Evolutionary conservation across 2,888 invertebrate species (phyloP).

Genomic region (Pristionchus maxplancki): DNA sequence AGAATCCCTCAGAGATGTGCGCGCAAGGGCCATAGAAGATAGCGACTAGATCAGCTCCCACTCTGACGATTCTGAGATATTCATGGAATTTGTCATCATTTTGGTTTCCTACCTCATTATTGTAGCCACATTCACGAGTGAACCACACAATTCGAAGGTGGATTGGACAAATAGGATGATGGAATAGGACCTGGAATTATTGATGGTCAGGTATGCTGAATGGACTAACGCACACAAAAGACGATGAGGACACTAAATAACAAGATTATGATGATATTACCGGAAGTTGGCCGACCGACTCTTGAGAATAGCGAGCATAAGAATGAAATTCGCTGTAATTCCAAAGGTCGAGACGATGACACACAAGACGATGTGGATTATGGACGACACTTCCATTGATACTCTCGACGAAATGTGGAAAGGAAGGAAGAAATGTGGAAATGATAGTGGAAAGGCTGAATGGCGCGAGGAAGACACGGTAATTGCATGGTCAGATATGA

Average conservation of each 20-base stretch:
- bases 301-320: neutral
- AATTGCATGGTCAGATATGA: neutral
- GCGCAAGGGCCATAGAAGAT: neutral
- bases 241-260: neutral
- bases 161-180: neutral
- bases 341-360: neutral
- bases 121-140: neutral
- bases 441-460: too few relatives aligned
- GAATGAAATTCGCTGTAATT: neutral
- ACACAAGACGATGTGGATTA: neutral
- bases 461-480: neutral
- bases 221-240: too few relatives aligned
- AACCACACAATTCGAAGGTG: neutral
- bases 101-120: neutral
- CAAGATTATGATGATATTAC: neutral
- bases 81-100: neutral
- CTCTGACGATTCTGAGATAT: neutral
- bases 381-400: neutral
- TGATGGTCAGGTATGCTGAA: neutral
- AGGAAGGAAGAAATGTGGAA: too few relatives aligned
- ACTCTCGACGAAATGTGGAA: neutral
- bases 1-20: neutral
- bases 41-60: neutral
- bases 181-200: neutral
- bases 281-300: neutral